Conservation (phyloP, 2,113 vertebrate species). For the Muscicapa adusta region DNA sequence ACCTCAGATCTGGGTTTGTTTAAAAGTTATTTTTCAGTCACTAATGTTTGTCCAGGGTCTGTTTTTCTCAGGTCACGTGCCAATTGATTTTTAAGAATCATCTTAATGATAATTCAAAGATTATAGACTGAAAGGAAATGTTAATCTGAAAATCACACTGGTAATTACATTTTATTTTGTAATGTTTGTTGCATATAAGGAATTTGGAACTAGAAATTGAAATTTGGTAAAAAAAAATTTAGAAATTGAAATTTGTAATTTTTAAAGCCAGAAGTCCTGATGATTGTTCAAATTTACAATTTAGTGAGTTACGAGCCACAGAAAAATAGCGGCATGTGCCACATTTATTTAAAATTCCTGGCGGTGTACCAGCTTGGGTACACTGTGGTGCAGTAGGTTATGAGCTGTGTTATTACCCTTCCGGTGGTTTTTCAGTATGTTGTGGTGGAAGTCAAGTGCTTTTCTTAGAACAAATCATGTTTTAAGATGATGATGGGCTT, state of each 20-base stretch:
- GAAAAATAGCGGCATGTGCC: background rate
- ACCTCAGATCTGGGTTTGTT: background rate
- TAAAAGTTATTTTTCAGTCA: background rate
- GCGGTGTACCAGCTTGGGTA: background rate
- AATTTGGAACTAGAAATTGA: background rate
- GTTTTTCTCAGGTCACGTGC: background rate
- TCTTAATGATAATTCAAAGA: background rate
- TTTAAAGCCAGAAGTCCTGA: background rate
- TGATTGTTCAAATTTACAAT: background rate
- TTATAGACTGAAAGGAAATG: background rate
- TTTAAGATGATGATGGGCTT: no score
- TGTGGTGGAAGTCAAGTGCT: background rate
- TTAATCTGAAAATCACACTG: background rate
- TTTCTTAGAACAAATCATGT: background rate
- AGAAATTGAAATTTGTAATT: background rate
- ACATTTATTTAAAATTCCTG: conserved; percentile 9
- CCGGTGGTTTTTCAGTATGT: conserved; percentile 10
- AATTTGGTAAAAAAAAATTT: background rate
- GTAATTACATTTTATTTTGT: background rate
- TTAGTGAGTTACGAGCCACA: background rate
- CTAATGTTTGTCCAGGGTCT: background rate
- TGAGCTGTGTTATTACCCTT: background rate
- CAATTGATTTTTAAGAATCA: background rate
- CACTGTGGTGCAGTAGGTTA: background rate
- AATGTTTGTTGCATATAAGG: background rate